phyloP scores from a whole-genome alignment of 1,140 invertebrate species.

The Sinella curviseta region DNA sequence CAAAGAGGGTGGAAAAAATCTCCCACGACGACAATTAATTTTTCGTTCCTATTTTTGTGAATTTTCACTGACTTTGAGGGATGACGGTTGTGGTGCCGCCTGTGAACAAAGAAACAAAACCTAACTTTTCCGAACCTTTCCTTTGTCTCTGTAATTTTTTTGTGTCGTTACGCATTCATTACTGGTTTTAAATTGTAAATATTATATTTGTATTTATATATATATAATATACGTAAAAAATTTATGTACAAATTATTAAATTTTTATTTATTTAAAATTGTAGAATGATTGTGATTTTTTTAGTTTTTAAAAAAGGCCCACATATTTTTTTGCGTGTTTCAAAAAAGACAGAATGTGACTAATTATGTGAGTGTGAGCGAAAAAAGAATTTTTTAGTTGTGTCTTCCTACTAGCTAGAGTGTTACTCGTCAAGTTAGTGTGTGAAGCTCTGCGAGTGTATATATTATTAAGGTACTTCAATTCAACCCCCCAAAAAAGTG shows the following conservation, averaged over 20 bases:
- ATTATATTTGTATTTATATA: not conserved
- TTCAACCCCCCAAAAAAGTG: too few species aligned
- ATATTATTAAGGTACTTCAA: too few species aligned
- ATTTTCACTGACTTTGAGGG: constrained; percentile 42
- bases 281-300: not conserved
- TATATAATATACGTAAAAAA: not conserved
- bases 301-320: too few species aligned
- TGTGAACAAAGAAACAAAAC: constrained; percentile 31
- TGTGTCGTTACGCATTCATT: not conserved
- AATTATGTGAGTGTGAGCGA: too few species aligned
- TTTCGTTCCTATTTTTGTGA: constrained; percentile 16
- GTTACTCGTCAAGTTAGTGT: too few species aligned
- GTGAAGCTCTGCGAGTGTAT: too few species aligned
- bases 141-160: not conserved
- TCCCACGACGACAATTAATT: constrained; percentile 3
- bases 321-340: too few species aligned
- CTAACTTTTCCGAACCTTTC: not conserved
- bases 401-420: too few species aligned
- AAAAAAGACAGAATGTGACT: too few species aligned
- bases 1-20: not conserved
- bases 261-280: not conserved
- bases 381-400: too few species aligned
- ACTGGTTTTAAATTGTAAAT: not conserved
- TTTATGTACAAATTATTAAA: not conserved
- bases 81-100: constrained; percentile 34